phyloP scores from a whole-genome alignment of 2,888 invertebrate genomes.

The Yponomeuta plumbellus region DNA sequence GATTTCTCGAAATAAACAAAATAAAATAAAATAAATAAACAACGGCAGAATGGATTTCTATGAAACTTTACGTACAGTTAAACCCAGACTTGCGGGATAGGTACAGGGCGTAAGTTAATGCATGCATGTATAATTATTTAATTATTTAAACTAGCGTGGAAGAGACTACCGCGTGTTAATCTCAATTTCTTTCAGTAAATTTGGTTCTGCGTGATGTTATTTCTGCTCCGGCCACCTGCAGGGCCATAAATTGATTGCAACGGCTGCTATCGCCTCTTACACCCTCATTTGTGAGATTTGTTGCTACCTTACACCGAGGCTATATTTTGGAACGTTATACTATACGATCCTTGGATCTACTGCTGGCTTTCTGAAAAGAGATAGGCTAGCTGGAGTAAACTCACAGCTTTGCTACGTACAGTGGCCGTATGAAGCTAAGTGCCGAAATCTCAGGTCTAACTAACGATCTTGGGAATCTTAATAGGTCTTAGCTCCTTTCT shows the following conservation, averaged over 20 bases:
- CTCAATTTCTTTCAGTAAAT: background rate
- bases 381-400: no score
- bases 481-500: no score
- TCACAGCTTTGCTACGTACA: no score
- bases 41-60: background rate
- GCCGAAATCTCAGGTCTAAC: no score
- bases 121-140: background rate
- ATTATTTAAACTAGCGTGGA: background rate
- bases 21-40: no score
- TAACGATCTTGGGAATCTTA: no score
- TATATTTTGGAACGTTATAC: background rate
- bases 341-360: background rate
- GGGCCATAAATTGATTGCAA: slow-evolving; percentile 37
- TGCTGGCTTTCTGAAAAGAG: background rate
- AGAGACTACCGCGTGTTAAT: background rate
- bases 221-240: slow-evolving; percentile 40
- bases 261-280: slow-evolving; percentile 20
- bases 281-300: slow-evolving; percentile 12
- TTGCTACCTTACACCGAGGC: background rate
- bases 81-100: no score
- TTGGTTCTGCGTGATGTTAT: background rate
- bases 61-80: background rate
- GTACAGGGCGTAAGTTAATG: no score
- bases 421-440: no score
- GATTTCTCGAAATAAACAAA: no score